Evolutionary conservation across 2,113 vertebrate species (phyloP).

Genomic region (Lipophrys pholis): DNA sequence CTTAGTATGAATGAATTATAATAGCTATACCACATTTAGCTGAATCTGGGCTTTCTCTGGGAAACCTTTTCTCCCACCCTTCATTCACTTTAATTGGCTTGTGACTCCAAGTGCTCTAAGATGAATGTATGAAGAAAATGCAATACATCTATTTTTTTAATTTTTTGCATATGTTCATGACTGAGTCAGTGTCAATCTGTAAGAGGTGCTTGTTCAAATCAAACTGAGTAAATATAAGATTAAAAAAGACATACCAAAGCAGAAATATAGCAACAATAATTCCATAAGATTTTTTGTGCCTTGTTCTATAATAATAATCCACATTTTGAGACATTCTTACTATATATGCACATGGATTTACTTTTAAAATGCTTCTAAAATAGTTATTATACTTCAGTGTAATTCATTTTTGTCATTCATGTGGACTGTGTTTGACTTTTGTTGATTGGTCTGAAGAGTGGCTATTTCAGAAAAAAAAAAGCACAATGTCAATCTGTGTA

Average conservation of each 20-base stretch:
- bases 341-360: background rate
- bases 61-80: no score
- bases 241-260: no score
- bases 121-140: no score
- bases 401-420: background rate
- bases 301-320: background rate
- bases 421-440: constrained; percentile 4
- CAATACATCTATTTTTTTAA: no score
- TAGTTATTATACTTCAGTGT: background rate
- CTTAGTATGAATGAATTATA: background rate
- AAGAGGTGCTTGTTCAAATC: no score
- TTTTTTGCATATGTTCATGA: no score
- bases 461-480: constrained; percentile 38
- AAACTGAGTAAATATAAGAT: no score
- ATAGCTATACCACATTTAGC: background rate
- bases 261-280: constrained; percentile 45
- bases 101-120: no score
- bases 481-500: constrained; percentile 65
- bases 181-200: constrained; percentile 86
- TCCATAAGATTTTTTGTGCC: background rate
- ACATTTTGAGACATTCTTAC: no score
- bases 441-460: constrained; percentile 13
- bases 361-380: background rate
- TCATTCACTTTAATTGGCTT: no score
- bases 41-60: no score